Evolutionary conservation across 64 coral and sea anemone species (phyloP).

Genomic region (Pocillopora verrucosa): DNA sequence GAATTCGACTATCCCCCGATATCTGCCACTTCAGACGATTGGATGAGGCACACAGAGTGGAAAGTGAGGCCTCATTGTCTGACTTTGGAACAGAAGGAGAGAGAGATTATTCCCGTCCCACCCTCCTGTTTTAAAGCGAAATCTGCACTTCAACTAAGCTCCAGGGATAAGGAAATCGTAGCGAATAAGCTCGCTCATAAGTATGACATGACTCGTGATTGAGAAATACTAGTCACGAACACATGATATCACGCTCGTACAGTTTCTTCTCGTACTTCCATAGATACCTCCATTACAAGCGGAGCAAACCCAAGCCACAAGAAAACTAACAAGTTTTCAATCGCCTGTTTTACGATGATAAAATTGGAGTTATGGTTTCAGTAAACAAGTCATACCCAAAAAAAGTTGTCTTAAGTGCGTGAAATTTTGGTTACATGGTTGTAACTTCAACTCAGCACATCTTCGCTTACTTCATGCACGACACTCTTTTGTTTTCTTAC

Average conservation of each 20-base stretch:
- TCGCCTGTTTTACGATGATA: slow-evolving; percentile 81
- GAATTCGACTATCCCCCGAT: slow-evolving; percentile 19
- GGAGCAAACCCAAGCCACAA: slow-evolving; percentile 60
- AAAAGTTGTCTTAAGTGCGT: slow-evolving; percentile 16
- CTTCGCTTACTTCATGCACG: not conserved
- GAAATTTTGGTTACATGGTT: not conserved
- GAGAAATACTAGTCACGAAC: slow-evolving; percentile 76
- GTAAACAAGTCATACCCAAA: slow-evolving; percentile 37
- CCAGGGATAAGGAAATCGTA: slow-evolving; percentile 55
- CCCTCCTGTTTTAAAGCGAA: slow-evolving; percentile 23
- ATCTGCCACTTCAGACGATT: slow-evolving; percentile 1
- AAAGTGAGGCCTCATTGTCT: not conserved
- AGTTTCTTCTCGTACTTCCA: slow-evolving; percentile 70
- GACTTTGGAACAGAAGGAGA: not conserved
- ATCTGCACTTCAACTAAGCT: not conserved
- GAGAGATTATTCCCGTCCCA: not conserved
- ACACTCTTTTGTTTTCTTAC: not conserved
- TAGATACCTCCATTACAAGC: slow-evolving; percentile 79
- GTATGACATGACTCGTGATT: slow-evolving; percentile 81
- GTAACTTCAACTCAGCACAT: not conserved
- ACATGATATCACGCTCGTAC: slow-evolving; percentile 88
- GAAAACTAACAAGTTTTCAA: slow-evolving; percentile 80
- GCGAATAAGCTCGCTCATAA: slow-evolving; percentile 78
- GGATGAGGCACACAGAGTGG: slow-evolving; percentile 10
- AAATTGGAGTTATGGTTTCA: slow-evolving; percentile 71